Evolutionary conservation across 1,140 invertebrate species (phyloP).

Genomic region (Aphaenogaster rudis): DNA sequence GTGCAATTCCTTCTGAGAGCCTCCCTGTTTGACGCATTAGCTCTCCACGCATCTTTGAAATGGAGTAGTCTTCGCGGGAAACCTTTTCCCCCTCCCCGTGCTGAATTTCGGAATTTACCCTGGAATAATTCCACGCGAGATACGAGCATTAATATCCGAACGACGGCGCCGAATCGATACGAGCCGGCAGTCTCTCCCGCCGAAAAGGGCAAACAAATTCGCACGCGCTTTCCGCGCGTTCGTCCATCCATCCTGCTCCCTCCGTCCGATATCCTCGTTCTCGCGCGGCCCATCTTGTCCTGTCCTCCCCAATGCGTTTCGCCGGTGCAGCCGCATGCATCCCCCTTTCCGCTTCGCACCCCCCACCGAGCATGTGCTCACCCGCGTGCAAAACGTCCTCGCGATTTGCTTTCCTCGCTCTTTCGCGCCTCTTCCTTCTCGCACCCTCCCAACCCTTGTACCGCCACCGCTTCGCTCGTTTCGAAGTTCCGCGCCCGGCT

Average conservation of each 20-base stretch:
- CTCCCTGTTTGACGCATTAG: neutral
- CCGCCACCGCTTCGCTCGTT: neutral
- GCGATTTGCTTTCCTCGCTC: slow-evolving; percentile 68
- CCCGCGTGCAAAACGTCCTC: slow-evolving; percentile 69
- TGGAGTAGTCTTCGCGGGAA: neutral
- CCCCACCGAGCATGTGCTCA: slow-evolving; percentile 65
- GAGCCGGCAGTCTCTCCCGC: neutral
- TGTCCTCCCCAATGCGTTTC: slow-evolving; percentile 74
- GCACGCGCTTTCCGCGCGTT: slow-evolving; percentile 38
- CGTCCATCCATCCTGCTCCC: slow-evolving; percentile 22
- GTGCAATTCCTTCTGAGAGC: neutral
- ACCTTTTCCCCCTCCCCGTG: neutral
- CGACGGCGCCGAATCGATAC: slow-evolving; percentile 52
- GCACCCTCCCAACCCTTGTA: neutral
- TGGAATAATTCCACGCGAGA: slow-evolving; percentile 26
- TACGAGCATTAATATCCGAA: slow-evolving; percentile 37
- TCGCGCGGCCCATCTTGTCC: slow-evolving; percentile 69
- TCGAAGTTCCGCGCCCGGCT: slow-evolving; percentile 4
- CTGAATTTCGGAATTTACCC: slow-evolving; percentile 5
- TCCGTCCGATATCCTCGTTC: slow-evolving; percentile 26
- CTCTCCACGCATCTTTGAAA: neutral
- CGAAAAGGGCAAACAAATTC: slow-evolving; percentile 63
- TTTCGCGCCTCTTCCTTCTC: slow-evolving; percentile 46
- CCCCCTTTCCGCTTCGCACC: neutral
- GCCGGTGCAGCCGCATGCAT: slow-evolving; percentile 34